Evolutionary conservation across 2,888 invertebrate genomes (phyloP), one percentile per base, ranked within the genome.

Genomic region (Latrodectus hesperus): DNA sequence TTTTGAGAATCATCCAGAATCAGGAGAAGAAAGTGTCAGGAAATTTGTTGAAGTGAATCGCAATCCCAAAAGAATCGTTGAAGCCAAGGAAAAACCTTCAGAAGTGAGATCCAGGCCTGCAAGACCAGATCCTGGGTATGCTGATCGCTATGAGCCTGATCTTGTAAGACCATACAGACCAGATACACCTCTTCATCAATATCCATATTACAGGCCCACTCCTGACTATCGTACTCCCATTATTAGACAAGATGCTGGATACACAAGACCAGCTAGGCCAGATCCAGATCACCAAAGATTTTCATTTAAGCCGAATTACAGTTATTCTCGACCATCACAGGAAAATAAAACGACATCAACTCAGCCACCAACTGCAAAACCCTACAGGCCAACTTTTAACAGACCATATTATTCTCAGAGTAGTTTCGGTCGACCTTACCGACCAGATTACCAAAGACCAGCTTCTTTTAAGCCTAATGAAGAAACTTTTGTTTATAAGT

Each of bases 121-220:
- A 51, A 70, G 75, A 11, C 88, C 88, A 53, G 88, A 83, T n/a
- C 83, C 84, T 22, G 88, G 79, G 12, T 82, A 87, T 53, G 38
- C 70, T 26, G 17, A 70, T 71, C 22, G 71, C 26, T 60, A 78
- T 16, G 77, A 77, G 2, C 9, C 17, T 11, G 83, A 83, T 22
- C 11, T 71, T 16, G 71, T 67, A 0, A 26, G 88, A 26, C 88
- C 88, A 2, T 83, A 84, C 68, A 53, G 88, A n/a, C 88, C 88
- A 49, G 88, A 88, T 17, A n/a, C 84, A 16, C 81, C 87, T 26
- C 26, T 82, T 3, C 52, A 82, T 49, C 60, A 83, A 38, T 83
- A 79, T n/a, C 78, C 87, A 9, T 88, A 88, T 60, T 83, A 64
- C 52, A 78, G 88, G 55, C 83, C 88, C 38, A 83, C 78, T 22